Evolutionary conservation across 2,113 vertebrate species (phyloP), one percentile per base, ranked within the genome.

Genomic region (Pleuronectes platessa): DNA sequence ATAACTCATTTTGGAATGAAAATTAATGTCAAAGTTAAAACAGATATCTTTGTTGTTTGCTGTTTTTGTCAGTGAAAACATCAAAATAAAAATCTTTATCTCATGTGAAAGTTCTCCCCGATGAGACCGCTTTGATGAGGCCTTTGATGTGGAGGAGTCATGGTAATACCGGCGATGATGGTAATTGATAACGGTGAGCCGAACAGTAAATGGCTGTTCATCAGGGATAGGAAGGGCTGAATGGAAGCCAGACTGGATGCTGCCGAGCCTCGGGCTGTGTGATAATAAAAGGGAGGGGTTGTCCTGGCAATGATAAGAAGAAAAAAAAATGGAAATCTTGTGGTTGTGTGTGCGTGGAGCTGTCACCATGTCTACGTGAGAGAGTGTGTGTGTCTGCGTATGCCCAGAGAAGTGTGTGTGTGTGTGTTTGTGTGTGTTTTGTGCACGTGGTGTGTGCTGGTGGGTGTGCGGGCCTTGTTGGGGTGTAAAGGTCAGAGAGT

Each of bases 231-330:
- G 86, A 87, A 86, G 83, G 81, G 81, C 74, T 80, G 87, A 89
- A 75, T 79, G 79, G 66, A 64, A 40, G 86, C 77, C 84, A 79
- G 84, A 81, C 81, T 90, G 65, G 74, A 87, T 45, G 66, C 79
- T 69, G 87, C 75, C 21, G 23, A 55, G 91, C 88, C 90, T 64
- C 68, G 18, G 88, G 91, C 90, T 90, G 85, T 81, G 83, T 90
- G 90, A 92, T 92, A 87, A 87, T 78, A 74, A 56, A 72, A 74
- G 89, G 90, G 90, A 90, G 87, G 67, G 90, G 89, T 79, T 75
- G 88, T 70, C 74, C 75, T 51, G 11, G 23, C 37, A 1, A 9
- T 2, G 91, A 92, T 92, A 92, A 92, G 84, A 89, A 81, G 42
- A 31, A 81, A 76, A 31, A 81, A 76, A 88, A 85, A 68, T 86